A percentile compares a stretch with the other conserved stretches of the same genome.
Evolutionary conservation across 2,888 invertebrate species (phyloP).

Genomic region (Neocrepidodera transversa): DNA sequence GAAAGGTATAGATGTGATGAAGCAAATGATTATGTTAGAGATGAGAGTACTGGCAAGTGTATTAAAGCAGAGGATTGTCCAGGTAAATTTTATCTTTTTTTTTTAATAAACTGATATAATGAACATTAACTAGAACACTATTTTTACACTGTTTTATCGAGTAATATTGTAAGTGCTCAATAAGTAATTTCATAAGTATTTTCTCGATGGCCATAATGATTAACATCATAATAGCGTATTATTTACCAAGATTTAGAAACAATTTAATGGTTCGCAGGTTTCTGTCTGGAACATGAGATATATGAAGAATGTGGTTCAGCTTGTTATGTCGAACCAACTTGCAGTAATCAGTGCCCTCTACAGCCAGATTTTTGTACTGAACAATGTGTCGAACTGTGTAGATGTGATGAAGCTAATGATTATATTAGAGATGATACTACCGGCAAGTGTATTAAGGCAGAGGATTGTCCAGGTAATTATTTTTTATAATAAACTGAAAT

Average conservation of each 20-base stretch:
- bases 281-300: background rate
- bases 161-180: background rate
- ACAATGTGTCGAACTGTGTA: slow-evolving; percentile 2
- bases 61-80: background rate
- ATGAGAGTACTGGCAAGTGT: background rate
- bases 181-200: background rate
- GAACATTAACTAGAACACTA: no score
- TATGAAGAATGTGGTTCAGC: background rate
- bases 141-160: no score
- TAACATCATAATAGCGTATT: no score
- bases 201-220: no score
- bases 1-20: background rate
- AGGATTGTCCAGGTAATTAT: slow-evolving; percentile 4
- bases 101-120: background rate
- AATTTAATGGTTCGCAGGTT: no score
- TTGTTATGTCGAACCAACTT: background rate
- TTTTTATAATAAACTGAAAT: no score
- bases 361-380: background rate
- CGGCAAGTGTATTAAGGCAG: background rate
- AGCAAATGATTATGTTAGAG: slow-evolving; percentile 2
- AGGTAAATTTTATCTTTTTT: no score
- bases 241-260: no score
- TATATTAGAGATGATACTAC: background rate
- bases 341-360: background rate
- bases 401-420: slow-evolving; percentile 1